Conservation (phyloP, 23 tunicate species). For the Ascidia mentula region DNA sequence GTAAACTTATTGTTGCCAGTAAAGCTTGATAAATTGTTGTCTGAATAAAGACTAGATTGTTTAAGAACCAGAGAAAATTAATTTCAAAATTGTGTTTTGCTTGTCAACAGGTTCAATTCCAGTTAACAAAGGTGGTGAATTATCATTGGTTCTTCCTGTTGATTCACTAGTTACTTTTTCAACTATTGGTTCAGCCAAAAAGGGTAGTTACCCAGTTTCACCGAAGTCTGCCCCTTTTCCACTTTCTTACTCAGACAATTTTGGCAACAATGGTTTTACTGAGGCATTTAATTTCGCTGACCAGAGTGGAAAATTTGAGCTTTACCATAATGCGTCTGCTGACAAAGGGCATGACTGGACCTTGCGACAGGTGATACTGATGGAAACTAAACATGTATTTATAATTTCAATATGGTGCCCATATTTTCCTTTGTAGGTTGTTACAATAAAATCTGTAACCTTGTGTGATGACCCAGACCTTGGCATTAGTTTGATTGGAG, state of each 20-base stretch:
- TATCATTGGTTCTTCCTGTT: constrained; percentile 15
- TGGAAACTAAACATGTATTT: background rate
- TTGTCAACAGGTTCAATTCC: constrained; percentile 18
- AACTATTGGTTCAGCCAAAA: constrained; percentile 37
- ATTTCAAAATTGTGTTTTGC: too few species aligned
- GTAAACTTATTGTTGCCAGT: too few species aligned
- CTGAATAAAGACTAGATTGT: too few species aligned
- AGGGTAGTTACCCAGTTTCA: constrained; percentile 54
- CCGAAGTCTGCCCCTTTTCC: constrained; percentile 59
- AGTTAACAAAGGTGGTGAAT: constrained; percentile 31
- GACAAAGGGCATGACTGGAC: constrained; percentile 62
- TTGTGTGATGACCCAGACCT: constrained; percentile 91
- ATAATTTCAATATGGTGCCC: background rate
- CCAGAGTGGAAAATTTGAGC: constrained; percentile 83
- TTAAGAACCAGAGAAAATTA: too few species aligned
- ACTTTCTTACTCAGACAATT: constrained; percentile 65
- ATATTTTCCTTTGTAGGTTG: constrained; percentile 42
- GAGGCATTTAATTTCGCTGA: constrained; percentile 90
- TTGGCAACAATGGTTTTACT: constrained; percentile 41
- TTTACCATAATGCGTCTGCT: constrained; percentile 38
- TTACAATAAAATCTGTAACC: constrained; percentile 68
- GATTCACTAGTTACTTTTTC: constrained; percentile 44
- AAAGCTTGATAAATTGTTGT: too few species aligned
- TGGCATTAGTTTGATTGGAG: constrained; percentile 67
- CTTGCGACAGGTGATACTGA: constrained; percentile 58